A percentile compares a stretch with the other conserved stretches of the same genome.
Conservation (phyloP, 2,888 invertebrate species). For the Oeneis ivallda region DNA sequence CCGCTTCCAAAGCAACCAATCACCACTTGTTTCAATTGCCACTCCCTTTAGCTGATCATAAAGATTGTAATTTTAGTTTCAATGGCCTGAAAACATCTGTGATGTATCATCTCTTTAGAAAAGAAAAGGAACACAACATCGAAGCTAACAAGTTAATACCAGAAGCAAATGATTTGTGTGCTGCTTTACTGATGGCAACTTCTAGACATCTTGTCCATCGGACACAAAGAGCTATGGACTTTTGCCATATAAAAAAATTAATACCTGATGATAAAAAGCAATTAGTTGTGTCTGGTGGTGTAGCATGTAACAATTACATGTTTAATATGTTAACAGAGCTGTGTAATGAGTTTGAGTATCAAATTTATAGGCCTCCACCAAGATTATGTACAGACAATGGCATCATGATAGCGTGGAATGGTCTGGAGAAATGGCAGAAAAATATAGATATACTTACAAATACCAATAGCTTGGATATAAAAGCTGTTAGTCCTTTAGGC, state of each 20-base stretch:
- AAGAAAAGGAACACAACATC: constrained; percentile 82
- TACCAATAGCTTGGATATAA: constrained; percentile 84
- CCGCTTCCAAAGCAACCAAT: constrained; percentile 87
- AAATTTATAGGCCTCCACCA: constrained; percentile 88
- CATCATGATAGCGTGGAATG: constrained; percentile 99
- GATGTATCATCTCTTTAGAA: constrained; percentile 74
- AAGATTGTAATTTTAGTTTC: constrained; percentile 95
- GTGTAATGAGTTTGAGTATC: constrained; percentile 85
- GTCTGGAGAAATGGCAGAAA: constrained; percentile 88
- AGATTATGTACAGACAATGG: constrained; percentile 98
- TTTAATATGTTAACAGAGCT: constrained; percentile 85
- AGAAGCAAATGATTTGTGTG: constrained; percentile 91
- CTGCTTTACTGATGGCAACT: constrained; percentile 88
- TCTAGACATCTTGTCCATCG: constrained; percentile 91
- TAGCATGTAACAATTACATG: constrained; percentile 95
- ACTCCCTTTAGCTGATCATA: constrained; percentile 83
- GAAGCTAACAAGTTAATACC: constrained; percentile 88
- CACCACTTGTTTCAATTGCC: constrained; percentile 85
- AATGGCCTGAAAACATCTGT: constrained; percentile 89
- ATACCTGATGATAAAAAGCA: constrained; percentile 83
- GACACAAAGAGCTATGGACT: constrained; percentile 93
- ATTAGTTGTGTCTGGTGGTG: constrained; percentile 95
- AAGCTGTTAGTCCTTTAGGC: constrained; percentile 84
- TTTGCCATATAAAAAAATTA: constrained; percentile 82
- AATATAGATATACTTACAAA: constrained; percentile 79